Evolutionary conservation across 1,140 invertebrate genomes (phyloP).

Genomic region (Phortica variegata): DNA sequence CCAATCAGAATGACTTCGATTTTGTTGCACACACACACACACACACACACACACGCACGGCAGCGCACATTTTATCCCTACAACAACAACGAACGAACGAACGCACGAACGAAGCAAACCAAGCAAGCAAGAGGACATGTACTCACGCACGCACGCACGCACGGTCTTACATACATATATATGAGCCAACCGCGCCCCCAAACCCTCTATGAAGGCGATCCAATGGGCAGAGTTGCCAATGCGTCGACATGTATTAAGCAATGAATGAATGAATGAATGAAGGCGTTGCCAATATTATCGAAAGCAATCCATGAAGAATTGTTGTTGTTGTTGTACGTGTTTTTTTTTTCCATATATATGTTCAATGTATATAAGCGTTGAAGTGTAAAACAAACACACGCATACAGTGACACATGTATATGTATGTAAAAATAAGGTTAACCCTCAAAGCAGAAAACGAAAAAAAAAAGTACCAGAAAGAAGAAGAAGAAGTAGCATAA

Average conservation of each 20-base stretch:
- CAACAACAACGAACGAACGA: slow-evolving; percentile 9
- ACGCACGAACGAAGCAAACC: no score
- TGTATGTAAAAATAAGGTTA: neutral
- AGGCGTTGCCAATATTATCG: slow-evolving; percentile 42
- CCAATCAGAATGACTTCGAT: no score
- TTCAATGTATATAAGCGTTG: no score
- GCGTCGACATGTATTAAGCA: no score
- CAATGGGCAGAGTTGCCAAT: no score
- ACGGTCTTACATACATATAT: neutral
- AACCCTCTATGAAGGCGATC: slow-evolving; percentile 8
- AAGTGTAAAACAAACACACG: slow-evolving; percentile 31
- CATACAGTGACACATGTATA: neutral
- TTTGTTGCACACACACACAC: slow-evolving; percentile 44
- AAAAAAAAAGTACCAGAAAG: no score
- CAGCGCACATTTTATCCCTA: neutral
- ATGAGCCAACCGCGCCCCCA: neutral
- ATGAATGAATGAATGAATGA: slow-evolving; percentile 29
- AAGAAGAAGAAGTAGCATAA: no score
- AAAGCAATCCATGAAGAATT: slow-evolving; percentile 29
- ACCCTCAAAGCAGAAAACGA: no score
- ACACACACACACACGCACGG: slow-evolving; percentile 24
- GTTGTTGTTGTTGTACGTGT: slow-evolving; percentile 6
- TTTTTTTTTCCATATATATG: slow-evolving; percentile 25
- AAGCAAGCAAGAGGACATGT: neutral
- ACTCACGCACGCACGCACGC: neutral